Evolutionary conservation across 2,797 vertebrate species (phyloP).

Genomic region (Discoglossus pictus): DNA sequence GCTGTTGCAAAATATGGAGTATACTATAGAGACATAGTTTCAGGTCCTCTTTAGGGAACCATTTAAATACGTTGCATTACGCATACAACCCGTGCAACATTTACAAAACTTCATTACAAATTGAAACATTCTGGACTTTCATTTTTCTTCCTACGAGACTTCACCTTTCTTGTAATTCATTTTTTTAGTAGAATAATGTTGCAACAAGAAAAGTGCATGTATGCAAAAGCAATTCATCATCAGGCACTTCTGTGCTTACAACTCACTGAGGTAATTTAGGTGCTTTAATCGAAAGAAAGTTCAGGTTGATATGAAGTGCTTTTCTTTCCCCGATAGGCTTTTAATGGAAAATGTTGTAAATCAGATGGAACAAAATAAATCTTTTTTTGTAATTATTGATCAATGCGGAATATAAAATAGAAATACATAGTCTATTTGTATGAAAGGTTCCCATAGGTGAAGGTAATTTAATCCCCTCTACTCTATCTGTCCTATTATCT

Average conservation of each 20-base stretch:
- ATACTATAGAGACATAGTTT: slow-evolving; percentile 68
- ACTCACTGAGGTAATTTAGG: slow-evolving; percentile 82
- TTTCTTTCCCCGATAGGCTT: slow-evolving; percentile 58
- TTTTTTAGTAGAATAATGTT: slow-evolving; percentile 69
- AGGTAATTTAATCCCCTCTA: slow-evolving; percentile 31
- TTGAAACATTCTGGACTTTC: slow-evolving; percentile 68
- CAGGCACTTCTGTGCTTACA: slow-evolving; percentile 79
- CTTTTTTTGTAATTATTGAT: slow-evolving; percentile 80
- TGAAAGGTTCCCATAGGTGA: slow-evolving; percentile 42
- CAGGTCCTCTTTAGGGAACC: slow-evolving; percentile 64
- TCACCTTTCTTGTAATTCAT: slow-evolving; percentile 63
- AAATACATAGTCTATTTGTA: slow-evolving; percentile 70
- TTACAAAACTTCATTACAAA: slow-evolving; percentile 71
- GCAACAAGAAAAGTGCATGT: slow-evolving; percentile 74
- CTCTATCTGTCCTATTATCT: slow-evolving; percentile 19
- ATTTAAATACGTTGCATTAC: slow-evolving; percentile 46
- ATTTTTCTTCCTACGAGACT: slow-evolving; percentile 74
- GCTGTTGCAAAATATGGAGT: too few relatives aligned
- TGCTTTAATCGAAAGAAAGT: slow-evolving; percentile 78
- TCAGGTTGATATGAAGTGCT: slow-evolving; percentile 72
- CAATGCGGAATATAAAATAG: slow-evolving; percentile 73
- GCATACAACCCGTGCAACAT: slow-evolving; percentile 63
- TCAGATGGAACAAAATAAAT: slow-evolving; percentile 69
- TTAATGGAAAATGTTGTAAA: slow-evolving; percentile 70
- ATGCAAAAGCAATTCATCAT: slow-evolving; percentile 83